Conservation (phyloP, 2,888 invertebrate species). For the Ommatoiulus sabulosus region DNA sequence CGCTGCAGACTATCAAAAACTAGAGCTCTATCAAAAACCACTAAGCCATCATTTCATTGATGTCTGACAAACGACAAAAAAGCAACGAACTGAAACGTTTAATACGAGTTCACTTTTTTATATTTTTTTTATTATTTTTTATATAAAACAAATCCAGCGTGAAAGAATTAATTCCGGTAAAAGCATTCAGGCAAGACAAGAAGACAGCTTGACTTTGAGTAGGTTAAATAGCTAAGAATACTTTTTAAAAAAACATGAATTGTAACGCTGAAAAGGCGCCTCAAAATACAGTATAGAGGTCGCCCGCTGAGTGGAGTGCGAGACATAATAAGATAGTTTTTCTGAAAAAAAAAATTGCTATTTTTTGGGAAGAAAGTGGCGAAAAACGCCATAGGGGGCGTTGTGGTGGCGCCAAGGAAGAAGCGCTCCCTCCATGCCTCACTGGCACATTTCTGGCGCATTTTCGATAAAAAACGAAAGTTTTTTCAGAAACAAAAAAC, state of each 20-base stretch:
- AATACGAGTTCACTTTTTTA: too few species aligned
- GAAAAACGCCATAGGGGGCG: background rate
- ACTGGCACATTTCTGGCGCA: background rate
- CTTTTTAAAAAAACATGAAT: background rate
- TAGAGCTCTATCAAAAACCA: too few species aligned
- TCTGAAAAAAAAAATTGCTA: background rate
- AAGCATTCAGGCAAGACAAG: constrained; percentile 1
- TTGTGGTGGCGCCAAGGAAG: background rate
- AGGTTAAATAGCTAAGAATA: background rate
- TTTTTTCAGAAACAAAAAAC: background rate
- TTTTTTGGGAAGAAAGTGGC: background rate
- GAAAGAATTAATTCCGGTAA: background rate
- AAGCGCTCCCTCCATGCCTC: background rate
- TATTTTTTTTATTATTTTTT: too few species aligned
- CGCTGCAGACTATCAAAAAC: too few species aligned
- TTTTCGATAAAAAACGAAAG: background rate
- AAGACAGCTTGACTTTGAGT: background rate
- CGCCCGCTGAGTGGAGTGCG: background rate
- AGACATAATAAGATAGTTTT: background rate
- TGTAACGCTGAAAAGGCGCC: background rate
- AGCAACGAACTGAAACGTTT: too few species aligned
- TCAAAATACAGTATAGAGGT: background rate
- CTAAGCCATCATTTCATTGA: too few species aligned
- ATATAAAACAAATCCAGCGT: background rate
- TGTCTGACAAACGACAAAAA: too few species aligned